Base-by-base conservation (phyloP, 2,888 invertebrate species). In the Leptarthrus brevirostris region DNA sequence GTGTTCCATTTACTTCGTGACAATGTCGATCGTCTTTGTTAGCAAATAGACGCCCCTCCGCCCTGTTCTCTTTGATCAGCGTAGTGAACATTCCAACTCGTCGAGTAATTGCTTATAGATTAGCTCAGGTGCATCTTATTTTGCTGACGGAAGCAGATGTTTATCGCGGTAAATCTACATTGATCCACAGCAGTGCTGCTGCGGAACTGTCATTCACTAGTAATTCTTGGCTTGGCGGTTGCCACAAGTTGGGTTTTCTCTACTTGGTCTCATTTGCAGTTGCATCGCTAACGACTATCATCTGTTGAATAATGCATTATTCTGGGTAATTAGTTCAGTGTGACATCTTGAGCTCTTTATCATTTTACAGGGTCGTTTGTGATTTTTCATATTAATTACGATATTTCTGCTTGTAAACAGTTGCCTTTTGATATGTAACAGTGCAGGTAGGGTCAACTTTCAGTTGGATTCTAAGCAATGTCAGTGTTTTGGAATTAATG, bases 321-420 rank as follows among this genome's bases (percentile, higher is more conserved):
- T 66, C 66, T 66, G 44, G 26, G 66, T 66, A 66, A 66, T 66
- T 66, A 66, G 66, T 66, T 66, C 49, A 66, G 66, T 66, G 66
- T 66, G 66, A 66, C 66, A 66, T 66, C 49, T 49, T 66, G 66
- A 44, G 56, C 56, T 56, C 56, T 56, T 56, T 56, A 56, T 56
- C 56, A 56, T 56, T 56, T 56, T 56, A 56, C 56, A 56, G 61
- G 61, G 61, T 61, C 61, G 40, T 16, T 30, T 16, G 61, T 40
- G 61, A 36, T 61, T 61, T 61, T 34, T 40, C 61, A 61, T 40
- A 61, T 40, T 36, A 36, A 61, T 61, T 40, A 61, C 61, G 14
- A 36, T 14, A 44, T n/a, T 14, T 44, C 1, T 30, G 30, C 30
- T 8, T 30, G 8, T 30, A n/a, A n/a, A n/a, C n/a, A n/a, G n/a